Evolutionary conservation across 1,140 invertebrate species (phyloP), one percentile per base, ranked within the genome.

Genomic region (Drosophila bipectinata): DNA sequence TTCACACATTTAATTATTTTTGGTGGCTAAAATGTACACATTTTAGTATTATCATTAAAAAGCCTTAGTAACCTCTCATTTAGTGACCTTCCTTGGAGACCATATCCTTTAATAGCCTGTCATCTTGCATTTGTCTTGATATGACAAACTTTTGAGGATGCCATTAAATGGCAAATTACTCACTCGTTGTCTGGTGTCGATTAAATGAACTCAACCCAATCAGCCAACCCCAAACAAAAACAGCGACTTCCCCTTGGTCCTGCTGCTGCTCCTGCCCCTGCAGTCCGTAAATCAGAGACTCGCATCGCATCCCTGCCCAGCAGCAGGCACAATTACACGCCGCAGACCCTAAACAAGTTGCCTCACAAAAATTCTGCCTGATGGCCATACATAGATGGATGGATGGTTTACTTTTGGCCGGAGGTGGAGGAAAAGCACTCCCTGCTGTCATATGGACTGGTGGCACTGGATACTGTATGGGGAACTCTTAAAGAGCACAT

Each of bases 401-500:
- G 82, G 75, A 88, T 82, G 79, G 56, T n/a, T 7, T 41, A 9
- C 37, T 10, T 28, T 52, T 4, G 32, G 44, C 18, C 18, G 58
- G 55, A 39, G 45, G 55, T 21, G 54, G 32, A 28, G 52, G 52
- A 52, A 83, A 68, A 72, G 63, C 74, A 76, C 66, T 47, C 79
- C 78, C 78, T 76, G 60, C 64, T 60, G 73, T 59, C 59, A 47
- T 56, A 67, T 37, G 51, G 15, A 37, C 51, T 47, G 18, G 7
- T 53, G 30, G 51, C 51, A 51, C 44, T 62, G 49, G 37, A 34
- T 47, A 45, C 58, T 39, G 59, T 59, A 55, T 58, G 76, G 74
- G 75, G 79, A 82, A 77, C 89, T 87, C 89, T 85, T 91, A 91
- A 90, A 90, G 84, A 91, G 90, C 88, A 87, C 84, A 90, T 91